These are phyloP conservation scores for Patella pellucida DNA, from an alignment of 2,888 invertebrate genomes.

Conservation along the genomic window DNA sequence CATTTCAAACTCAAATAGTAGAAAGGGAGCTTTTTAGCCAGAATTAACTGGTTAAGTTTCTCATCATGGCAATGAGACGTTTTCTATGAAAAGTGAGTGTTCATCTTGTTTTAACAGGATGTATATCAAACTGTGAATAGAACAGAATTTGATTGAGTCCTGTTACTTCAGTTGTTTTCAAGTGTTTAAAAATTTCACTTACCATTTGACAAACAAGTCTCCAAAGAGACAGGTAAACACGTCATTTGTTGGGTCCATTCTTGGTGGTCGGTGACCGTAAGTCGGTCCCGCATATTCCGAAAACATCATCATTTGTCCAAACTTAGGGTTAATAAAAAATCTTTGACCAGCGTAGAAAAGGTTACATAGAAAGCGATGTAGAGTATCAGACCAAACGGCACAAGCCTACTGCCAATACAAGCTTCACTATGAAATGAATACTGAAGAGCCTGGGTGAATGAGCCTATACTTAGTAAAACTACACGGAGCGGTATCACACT, in stretches of 20 bases:
- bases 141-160: not conserved
- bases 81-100: too few species aligned
- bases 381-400: not conserved
- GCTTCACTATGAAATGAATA: conserved; percentile 12
- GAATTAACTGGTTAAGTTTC: too few species aligned
- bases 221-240: conserved; percentile 65
- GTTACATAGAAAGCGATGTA: not conserved
- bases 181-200: conserved; percentile 32
- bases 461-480: conserved; percentile 18
- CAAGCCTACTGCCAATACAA: conserved; percentile 2
- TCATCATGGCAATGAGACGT: too few species aligned
- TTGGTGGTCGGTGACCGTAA: conserved; percentile 37
- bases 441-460: conserved; percentile 18
- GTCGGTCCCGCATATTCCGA: conserved; percentile 49
- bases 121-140: not conserved
- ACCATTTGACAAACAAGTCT: conserved; percentile 65
- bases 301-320: conserved; percentile 45
- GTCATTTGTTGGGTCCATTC: conserved; percentile 61
- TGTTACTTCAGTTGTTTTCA: not conserved
- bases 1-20: too few species aligned
- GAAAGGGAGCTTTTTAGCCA: too few species aligned
- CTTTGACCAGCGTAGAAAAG: not conserved
- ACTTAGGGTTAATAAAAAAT: not conserved
- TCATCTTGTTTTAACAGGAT: not conserved
- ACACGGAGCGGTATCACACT: not conserved